Percentiles rank a stretch among this genome's conserved stretches.
Conservation (phyloP, 2,797 vertebrate genomes). For the Coendou prehensilis region DNA sequence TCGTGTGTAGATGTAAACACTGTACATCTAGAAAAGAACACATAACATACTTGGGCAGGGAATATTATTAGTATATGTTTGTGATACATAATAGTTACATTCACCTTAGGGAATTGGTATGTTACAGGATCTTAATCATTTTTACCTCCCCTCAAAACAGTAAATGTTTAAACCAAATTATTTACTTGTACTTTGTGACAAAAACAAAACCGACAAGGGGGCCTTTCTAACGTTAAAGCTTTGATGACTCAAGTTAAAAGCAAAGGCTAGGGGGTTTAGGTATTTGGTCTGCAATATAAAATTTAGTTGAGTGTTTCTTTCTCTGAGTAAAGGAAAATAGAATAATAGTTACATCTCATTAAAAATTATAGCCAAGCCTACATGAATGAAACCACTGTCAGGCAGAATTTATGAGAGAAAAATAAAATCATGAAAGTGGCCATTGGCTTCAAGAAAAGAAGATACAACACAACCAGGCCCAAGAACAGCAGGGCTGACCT, state of each 20-base stretch:
- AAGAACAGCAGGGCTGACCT: constrained; percentile 64
- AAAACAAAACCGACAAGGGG: constrained; percentile 19
- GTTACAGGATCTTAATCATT: background rate
- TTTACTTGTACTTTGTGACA: constrained; percentile 23
- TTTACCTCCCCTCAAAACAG: background rate
- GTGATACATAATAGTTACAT: background rate
- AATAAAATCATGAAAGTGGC: constrained; percentile 47
- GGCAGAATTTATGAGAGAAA: constrained; percentile 72
- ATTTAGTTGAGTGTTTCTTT: constrained; percentile 29
- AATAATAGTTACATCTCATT: constrained; percentile 53
- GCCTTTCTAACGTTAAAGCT: constrained; percentile 5
- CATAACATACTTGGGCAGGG: background rate
- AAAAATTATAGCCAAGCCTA: constrained; percentile 51
- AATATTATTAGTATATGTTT: background rate
- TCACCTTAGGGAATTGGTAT: background rate
- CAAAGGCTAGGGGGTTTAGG: background rate
- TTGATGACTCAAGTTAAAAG: constrained; percentile 18
- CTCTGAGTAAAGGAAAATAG: constrained; percentile 41
- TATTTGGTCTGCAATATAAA: constrained; percentile 20
- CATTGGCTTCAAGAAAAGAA: constrained; percentile 32
- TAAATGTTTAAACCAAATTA: background rate
- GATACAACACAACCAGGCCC: constrained; percentile 40
- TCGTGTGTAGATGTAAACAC: background rate
- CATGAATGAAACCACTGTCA: constrained; percentile 70
- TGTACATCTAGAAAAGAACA: background rate